Conservation (phyloP, 1,140 invertebrate species). For the Lepidostoma basale region DNA sequence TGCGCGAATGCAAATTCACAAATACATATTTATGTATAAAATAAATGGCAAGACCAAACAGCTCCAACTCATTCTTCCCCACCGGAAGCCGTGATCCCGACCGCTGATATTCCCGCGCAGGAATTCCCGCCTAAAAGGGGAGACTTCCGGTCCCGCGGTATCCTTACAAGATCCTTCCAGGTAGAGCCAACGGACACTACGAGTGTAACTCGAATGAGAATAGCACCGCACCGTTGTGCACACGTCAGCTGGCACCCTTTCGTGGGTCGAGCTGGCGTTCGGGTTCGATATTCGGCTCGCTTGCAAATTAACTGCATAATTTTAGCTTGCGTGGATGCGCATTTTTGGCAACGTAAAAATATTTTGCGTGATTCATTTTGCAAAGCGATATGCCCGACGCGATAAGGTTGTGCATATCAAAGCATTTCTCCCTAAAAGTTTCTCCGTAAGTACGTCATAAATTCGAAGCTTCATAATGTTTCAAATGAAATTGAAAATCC, state of each 20-base stretch:
- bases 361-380: background rate
- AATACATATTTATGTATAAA: slow-evolving; percentile 15
- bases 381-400: too few species aligned
- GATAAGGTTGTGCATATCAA: too few species aligned
- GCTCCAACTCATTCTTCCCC: slow-evolving; percentile 8
- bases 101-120: slow-evolving; percentile 5
- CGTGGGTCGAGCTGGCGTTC: background rate
- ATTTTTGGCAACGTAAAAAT: background rate
- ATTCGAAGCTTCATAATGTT: too few species aligned
- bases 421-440: too few species aligned
- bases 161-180: slow-evolving; percentile 9
- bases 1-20: background rate
- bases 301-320: slow-evolving; percentile 19
- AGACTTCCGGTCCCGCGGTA: slow-evolving; percentile 13
- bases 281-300: background rate
- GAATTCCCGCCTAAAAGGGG: slow-evolving; percentile 4
- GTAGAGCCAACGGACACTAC: slow-evolving; percentile 7
- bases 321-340: background rate
- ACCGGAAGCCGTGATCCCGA: slow-evolving; percentile 24
- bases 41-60: slow-evolving; percentile 27
- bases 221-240: slow-evolving; percentile 9
- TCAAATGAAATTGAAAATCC: too few species aligned
- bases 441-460: too few species aligned
- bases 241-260: slow-evolving; percentile 7
- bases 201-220: slow-evolving; percentile 16